Base-by-base conservation (phyloP, 1,140 invertebrate species). In the Lethocerus indicus region DNA sequence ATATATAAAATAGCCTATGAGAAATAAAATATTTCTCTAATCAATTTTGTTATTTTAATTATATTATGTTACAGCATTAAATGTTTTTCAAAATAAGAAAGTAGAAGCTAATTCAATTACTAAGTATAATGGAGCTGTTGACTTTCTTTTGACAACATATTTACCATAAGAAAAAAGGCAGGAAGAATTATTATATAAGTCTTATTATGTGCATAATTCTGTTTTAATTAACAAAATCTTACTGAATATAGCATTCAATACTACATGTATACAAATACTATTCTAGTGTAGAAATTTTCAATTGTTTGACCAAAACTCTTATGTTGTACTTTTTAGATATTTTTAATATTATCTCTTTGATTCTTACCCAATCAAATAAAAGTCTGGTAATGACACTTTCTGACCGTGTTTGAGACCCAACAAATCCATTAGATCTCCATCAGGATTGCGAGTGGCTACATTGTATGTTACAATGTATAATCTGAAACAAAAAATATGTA, bases 331-430 rank as follows among this genome's bases (percentile, higher is more conserved):
- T 12, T 2, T 21, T 4, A 3, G 16, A 16, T 12, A 21, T 24
- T 18, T 41, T 44, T 16, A 32, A 12, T 12, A 32, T 9, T 12
- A 32, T 12, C 29, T 12, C 29, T 32, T 12, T 12, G 16, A 20
- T 14, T 56, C 62, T 66, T 70, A 83, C 75, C 82, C 83, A 59
- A 91, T 70, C 18, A 85, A 72, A 67, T 82, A 91, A 49, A 91
- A 75, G 65, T 91, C 86, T 27, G 85, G 82, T 55, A 83, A 32
- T 37, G 28, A 21, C 6, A 28, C 41, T 41, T 37, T 51, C 18
- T 49, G 35, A 13, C 9, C n/a, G 12, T 35, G 20, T 21, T 44
- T 27, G 21, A 56, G 27, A 41, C 44, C 49, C 9, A 56, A 42
- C 9, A 56, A n/a, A 23, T 50, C 48, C 24, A n/a, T 29, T 2